A percentile compares a stretch with the other conserved stretches of the same genome.
phyloP scores from a whole-genome alignment of 1,140 invertebrate species.

The Acromyrmex echinatior region DNA sequence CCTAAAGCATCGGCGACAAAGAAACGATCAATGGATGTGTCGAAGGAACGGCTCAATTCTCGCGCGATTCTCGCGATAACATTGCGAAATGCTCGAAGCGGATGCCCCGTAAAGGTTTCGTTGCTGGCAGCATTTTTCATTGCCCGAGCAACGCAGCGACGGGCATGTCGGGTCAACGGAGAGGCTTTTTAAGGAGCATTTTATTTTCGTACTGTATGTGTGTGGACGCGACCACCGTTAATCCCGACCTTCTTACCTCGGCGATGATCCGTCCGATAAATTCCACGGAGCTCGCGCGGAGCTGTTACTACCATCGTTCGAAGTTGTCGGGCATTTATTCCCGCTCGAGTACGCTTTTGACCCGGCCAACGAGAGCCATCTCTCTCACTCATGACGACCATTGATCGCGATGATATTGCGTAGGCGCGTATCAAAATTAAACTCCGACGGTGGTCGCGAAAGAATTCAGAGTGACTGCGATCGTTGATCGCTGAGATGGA shows the following conservation, averaged over 20 bases:
- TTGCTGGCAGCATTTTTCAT: constrained; percentile 69
- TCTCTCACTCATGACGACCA: constrained; percentile 59
- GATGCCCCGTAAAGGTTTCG: constrained; percentile 61
- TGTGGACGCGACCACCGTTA: constrained; percentile 73
- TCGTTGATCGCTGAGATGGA: constrained; percentile 46
- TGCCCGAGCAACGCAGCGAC: constrained; percentile 54
- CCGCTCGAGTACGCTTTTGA: constrained; percentile 66
- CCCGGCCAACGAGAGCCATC: constrained; percentile 54
- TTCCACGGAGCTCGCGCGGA: constrained; percentile 69
- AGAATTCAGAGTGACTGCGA: constrained; percentile 56
- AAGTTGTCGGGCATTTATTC: constrained; percentile 73
- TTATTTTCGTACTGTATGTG: constrained; percentile 70
- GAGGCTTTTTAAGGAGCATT: constrained; percentile 76
- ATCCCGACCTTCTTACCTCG: constrained; percentile 76
- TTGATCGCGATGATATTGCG: constrained; percentile 69
- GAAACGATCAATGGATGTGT: constrained; percentile 60
- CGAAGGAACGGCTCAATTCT: constrained; percentile 63
- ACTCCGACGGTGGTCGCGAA: constrained; percentile 61
- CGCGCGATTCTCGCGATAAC: constrained; percentile 54
- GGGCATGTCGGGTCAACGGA: constrained; percentile 60
- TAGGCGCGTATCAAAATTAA: constrained; percentile 65
- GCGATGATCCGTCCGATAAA: constrained; percentile 77
- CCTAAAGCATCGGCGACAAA: constrained; percentile 45
- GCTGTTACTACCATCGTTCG: constrained; percentile 62
- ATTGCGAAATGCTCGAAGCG: constrained; percentile 58